Conservation (phyloP, 2,797 vertebrate species). For the Delichon dasypus region DNA sequence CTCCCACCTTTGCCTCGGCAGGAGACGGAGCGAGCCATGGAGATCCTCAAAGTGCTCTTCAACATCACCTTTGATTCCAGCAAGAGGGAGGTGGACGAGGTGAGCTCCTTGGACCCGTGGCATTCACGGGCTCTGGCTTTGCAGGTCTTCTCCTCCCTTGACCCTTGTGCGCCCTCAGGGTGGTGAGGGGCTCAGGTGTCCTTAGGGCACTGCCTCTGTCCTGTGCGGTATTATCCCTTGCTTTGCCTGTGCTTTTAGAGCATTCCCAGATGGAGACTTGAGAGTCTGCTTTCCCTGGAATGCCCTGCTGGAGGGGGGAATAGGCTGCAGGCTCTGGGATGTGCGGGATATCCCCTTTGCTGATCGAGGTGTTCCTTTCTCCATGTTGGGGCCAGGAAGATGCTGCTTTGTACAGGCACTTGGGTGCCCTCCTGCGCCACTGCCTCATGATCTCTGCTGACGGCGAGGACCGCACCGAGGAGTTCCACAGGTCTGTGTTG, state of each 20-base stretch:
- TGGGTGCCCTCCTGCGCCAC: slow-evolving; percentile 88
- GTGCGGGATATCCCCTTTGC: background rate
- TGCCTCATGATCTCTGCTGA: slow-evolving; percentile 86
- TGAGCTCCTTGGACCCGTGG: background rate
- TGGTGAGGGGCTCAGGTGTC: background rate
- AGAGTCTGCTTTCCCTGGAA: background rate
- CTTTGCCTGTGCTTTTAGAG: background rate
- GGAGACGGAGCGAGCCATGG: slow-evolving; percentile 87
- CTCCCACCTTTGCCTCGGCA: slow-evolving; percentile 77
- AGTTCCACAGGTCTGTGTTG: slow-evolving; percentile 85
- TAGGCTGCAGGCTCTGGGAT: background rate
- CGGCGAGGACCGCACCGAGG: slow-evolving; percentile 87
- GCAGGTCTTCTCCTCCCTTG: background rate
- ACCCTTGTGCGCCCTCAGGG: background rate
- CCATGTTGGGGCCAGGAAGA: slow-evolving; percentile 81
- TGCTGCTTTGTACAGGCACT: slow-evolving; percentile 83
- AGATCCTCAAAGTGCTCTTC: slow-evolving; percentile 93
- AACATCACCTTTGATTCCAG: slow-evolving; percentile 89
- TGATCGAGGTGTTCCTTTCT: background rate
- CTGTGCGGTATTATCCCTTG: background rate
- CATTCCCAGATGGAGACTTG: background rate
- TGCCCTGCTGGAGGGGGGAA: background rate
- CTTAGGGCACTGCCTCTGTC: background rate
- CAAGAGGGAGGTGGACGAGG: slow-evolving; percentile 87
- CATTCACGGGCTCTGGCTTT: fast-evolving